Percentiles rank a stretch among this genome's conserved stretches.
Evolutionary conservation across 2,797 vertebrate genomes (phyloP).

Genomic region (Nannoperca australis): DNA sequence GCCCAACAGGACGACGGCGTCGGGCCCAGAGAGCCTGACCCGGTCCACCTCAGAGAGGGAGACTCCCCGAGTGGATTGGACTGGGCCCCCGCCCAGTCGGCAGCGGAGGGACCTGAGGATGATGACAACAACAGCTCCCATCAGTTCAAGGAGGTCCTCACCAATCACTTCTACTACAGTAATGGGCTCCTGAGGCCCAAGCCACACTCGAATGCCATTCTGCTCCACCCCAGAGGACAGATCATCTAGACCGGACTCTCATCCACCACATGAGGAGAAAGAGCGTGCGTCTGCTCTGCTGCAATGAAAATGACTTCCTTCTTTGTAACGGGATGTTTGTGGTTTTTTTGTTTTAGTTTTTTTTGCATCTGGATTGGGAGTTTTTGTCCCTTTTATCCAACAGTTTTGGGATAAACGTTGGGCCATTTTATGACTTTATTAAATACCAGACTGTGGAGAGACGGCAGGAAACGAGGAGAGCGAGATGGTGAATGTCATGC

Average conservation of each 20-base stretch:
- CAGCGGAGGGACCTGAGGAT: conserved; percentile 55
- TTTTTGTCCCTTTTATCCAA: neutral
- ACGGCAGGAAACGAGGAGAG: neutral
- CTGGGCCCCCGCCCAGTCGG: conserved; percentile 52
- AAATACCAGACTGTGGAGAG: neutral
- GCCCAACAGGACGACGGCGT: conserved; percentile 66
- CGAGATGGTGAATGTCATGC: neutral
- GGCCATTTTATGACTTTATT: conserved; percentile 14
- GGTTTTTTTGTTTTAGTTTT: conserved; percentile 6
- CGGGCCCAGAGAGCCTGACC: conserved; percentile 59
- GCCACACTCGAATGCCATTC: conserved; percentile 88
- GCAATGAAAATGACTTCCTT: neutral
- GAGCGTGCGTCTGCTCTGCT: conserved; percentile 6
- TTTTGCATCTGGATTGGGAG: conserved; percentile 5
- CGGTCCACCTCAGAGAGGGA: conserved; percentile 33
- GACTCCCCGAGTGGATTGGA: conserved; percentile 33
- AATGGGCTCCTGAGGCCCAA: conserved; percentile 90
- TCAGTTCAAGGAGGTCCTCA: conserved; percentile 88
- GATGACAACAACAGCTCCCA: conserved; percentile 69
- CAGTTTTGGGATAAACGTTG: too few relatives aligned
- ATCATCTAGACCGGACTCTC: conserved; percentile 63
- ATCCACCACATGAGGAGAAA: neutral
- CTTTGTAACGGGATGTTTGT: conserved; percentile 8
- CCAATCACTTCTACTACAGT: conserved; percentile 90
- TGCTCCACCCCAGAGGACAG: conserved; percentile 85